Conservation (phyloP, 2,888 invertebrate species). For the Pinctada fucata region DNA sequence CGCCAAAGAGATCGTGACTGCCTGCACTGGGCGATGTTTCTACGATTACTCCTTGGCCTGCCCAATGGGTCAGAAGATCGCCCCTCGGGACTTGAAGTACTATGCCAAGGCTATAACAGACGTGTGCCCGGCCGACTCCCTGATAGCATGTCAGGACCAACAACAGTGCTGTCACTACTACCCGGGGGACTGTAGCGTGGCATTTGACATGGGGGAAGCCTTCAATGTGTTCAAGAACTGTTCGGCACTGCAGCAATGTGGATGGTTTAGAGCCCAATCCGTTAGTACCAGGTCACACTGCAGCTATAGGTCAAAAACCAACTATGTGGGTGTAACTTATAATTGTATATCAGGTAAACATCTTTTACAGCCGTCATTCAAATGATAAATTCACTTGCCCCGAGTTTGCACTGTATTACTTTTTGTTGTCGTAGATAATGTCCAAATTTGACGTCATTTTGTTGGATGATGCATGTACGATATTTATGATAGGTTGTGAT, state of each 20-base stretch:
- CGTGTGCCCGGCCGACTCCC: slow-evolving; percentile 40
- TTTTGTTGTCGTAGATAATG: background rate
- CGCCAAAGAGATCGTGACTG: slow-evolving; percentile 14
- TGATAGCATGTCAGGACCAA: slow-evolving; percentile 40
- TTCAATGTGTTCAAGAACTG: slow-evolving; percentile 49
- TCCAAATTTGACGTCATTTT: background rate
- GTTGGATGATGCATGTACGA: background rate
- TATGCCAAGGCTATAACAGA: slow-evolving; percentile 49
- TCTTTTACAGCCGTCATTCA: background rate
- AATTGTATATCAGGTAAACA: slow-evolving; percentile 34
- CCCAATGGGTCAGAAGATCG: slow-evolving; percentile 50
- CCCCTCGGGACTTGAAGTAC: slow-evolving; percentile 47
- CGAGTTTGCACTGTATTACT: background rate
- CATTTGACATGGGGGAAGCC: slow-evolving; percentile 41
- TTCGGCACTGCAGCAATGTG: slow-evolving; percentile 51
- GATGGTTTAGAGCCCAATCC: slow-evolving; percentile 50
- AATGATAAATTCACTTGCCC: background rate
- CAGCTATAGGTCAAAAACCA: slow-evolving; percentile 21
- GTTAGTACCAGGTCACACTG: slow-evolving; percentile 22
- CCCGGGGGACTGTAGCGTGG: slow-evolving; percentile 50
- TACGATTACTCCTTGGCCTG: slow-evolving; percentile 52
- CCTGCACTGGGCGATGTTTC: slow-evolving; percentile 37
- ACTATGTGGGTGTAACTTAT: slow-evolving; percentile 38
- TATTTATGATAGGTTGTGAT: background rate
- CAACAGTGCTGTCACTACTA: slow-evolving; percentile 46